Conservation (phyloP, 1,140 invertebrate species). For the Lasioglossum albipes region DNA sequence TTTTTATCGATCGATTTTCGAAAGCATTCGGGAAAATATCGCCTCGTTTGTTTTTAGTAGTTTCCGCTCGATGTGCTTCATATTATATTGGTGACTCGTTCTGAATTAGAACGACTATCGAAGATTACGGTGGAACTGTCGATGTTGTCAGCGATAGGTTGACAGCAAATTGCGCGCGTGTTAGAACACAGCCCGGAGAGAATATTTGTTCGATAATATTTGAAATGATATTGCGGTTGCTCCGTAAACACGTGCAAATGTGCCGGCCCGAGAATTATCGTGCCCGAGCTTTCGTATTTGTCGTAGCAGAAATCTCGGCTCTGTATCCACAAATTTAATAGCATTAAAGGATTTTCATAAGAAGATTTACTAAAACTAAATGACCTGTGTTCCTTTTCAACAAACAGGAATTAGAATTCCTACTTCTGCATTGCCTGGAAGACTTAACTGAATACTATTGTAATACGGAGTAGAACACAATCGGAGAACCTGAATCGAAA, state of each 20-base stretch:
- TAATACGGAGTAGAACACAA: no score
- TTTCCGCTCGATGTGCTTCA: not conserved
- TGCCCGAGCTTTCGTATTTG: not conserved
- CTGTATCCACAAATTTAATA: not conserved
- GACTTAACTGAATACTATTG: no score
- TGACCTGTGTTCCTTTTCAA: not conserved
- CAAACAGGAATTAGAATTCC: not conserved
- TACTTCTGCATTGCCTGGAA: no score
- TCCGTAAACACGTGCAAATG: slow-evolving; percentile 4
- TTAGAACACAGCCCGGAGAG: not conserved
- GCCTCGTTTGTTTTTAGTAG: not conserved
- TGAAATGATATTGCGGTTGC: not conserved
- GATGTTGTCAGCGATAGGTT: not conserved
- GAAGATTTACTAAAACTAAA: not conserved
- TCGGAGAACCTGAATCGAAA: no score
- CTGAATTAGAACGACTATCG: not conserved
- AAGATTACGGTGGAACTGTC: not conserved
- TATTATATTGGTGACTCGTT: not conserved
- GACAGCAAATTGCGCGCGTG: not conserved
- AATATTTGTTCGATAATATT: not conserved
- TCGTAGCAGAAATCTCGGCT: not conserved
- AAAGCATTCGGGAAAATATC: not conserved
- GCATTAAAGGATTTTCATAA: slow-evolving; percentile 6
- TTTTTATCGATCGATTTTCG: not conserved
- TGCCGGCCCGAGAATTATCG: not conserved